Evolutionary conservation across 1,140 invertebrate genomes (phyloP).

Genomic region (Drosophila virilis): DNA sequence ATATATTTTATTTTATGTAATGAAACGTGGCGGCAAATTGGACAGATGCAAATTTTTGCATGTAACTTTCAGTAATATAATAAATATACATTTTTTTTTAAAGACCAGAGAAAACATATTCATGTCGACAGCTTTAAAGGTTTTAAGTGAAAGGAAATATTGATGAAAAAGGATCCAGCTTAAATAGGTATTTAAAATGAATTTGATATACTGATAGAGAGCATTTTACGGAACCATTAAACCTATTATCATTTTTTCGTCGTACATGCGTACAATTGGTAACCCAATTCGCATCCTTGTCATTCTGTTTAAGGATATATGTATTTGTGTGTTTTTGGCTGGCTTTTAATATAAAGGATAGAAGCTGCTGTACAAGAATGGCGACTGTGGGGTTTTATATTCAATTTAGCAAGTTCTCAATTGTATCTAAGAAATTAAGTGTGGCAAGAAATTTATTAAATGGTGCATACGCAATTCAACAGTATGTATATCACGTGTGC

Average conservation of each 20-base stretch:
- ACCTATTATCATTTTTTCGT: too few species aligned
- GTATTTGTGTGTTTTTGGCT: too few species aligned
- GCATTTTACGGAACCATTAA: too few species aligned
- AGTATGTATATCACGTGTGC: conserved; percentile 56
- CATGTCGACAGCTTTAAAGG: conserved; percentile 38
- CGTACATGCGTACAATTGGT: too few species aligned
- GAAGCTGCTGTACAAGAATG: background rate
- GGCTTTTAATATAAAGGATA: background rate
- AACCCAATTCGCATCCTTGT: too few species aligned
- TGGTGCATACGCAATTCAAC: conserved; percentile 14
- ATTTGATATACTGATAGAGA: background rate
- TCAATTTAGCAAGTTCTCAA: conserved; percentile 51
- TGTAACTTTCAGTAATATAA: conserved; percentile 29
- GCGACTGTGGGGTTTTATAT: conserved; percentile 1
- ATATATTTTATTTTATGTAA: conserved; percentile 24
- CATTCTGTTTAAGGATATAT: too few species aligned
- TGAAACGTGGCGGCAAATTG: conserved; percentile 17
- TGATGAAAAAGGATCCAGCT: background rate
- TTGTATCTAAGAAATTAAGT: conserved; percentile 42
- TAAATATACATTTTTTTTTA: conserved; percentile 64
- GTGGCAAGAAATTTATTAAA: conserved; percentile 23
- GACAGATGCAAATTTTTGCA: conserved; percentile 15
- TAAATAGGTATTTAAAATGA: background rate
- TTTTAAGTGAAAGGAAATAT: background rate
- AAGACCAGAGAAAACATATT: conserved; percentile 56